Evolutionary conservation across 2,888 invertebrate species (phyloP), one percentile per base, ranked within the genome.

Genomic region (Patella ulyssiponensis): DNA sequence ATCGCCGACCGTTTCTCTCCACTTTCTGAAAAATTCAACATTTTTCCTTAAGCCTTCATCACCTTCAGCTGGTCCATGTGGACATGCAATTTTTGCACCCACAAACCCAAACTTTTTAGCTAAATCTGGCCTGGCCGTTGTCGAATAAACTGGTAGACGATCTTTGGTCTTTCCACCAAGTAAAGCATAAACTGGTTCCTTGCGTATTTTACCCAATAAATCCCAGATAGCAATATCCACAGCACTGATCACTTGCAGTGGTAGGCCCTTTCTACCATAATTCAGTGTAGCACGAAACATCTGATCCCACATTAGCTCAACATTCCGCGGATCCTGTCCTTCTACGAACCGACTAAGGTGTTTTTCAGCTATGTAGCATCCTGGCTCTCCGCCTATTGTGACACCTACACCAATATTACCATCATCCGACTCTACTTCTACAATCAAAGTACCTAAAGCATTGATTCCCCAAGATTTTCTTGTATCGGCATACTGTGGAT

Each of bases 381-480:
- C 90, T 3, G 90, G 89, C 77, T 87, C 88, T 17, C 90, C 90
- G 5, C 90, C 90, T 51, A 89, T 88, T 0, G 89, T 88, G 20
- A 88, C 86, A 7, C 90, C 90, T n/a, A 88, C 87, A 12, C 90
- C 90, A 17, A 82, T 84, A 3, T 87, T 86, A 0, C 90, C 90
- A 74, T 89, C 88, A 9, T 88, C 88, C 7, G 90, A 87, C 77
- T 90, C 90, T 52, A 90, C 87, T 80, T 90, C 90, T 7, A 89
- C 90, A 52, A 89, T 86, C 70, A 90, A 80, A 0, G 88, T 82
- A 0, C 90, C 90, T 5, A 90, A 79, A 14, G 88, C 90, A 80
- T 90, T 90, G 78, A 90, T 90, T 9, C 90, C 90, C 90, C 90
- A 90, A 4, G 88, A 89, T 79, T 89, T 89, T 56, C 90, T 76